These are phyloP conservation scores for Tuta absoluta DNA, from an alignment of 2,888 invertebrate genomes.

Conservation along the genomic window DNA sequence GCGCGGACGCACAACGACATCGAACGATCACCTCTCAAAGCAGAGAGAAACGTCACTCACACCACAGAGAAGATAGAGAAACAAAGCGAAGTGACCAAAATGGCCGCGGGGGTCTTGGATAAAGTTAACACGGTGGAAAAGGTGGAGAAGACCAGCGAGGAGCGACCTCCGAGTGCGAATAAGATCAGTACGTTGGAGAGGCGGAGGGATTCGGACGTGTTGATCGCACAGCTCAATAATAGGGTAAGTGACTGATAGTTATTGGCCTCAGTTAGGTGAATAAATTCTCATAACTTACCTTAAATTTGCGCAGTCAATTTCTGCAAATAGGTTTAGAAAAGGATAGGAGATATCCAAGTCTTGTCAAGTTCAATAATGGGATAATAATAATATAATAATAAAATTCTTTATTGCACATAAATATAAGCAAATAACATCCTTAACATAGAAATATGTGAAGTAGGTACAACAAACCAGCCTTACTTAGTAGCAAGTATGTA, in stretches of 20 bases:
- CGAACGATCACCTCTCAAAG: constrained; percentile 47
- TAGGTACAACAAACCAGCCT: no score
- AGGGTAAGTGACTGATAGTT: constrained; percentile 63
- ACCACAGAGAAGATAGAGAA: constrained; percentile 39
- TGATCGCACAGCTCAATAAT: constrained; percentile 73
- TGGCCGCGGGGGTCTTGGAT: constrained; percentile 42
- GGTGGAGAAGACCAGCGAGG: constrained; percentile 50
- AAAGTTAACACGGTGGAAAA: constrained; percentile 51
- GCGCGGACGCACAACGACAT: constrained; percentile 42
- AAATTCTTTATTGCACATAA: no score
- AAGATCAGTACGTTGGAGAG: constrained; percentile 59
- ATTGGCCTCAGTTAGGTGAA: no score
- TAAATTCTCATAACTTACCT: no score
- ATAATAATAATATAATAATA: no score
- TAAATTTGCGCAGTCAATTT: no score
- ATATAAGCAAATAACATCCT: no score
- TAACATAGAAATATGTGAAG: no score
- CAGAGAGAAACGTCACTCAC: constrained; percentile 40
- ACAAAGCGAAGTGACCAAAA: constrained; percentile 40
- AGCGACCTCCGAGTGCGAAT: constrained; percentile 41
- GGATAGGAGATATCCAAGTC: no score
- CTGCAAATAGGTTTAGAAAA: no score
- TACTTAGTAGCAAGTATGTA: no score
- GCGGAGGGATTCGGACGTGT: constrained; percentile 59
- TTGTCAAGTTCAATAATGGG: no score